Conservation (phyloP, 2,797 vertebrate species). For the Sebastiscus albofasciatus region DNA sequence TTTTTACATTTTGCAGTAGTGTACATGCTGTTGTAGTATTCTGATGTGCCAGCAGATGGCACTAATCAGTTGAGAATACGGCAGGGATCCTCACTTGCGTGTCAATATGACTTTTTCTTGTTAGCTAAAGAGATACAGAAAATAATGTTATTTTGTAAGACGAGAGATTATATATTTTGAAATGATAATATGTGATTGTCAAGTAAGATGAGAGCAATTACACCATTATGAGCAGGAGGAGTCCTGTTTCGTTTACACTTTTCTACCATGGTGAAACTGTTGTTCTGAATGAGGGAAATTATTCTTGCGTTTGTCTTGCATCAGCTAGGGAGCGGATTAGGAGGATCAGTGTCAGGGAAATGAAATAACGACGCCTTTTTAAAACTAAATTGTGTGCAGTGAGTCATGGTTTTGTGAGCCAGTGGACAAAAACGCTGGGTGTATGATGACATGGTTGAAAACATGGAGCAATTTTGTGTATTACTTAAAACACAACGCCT, state of each 20-base stretch:
- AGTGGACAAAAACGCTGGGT: background rate
- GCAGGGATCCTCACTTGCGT: background rate
- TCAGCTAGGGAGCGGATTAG: constrained; percentile 18
- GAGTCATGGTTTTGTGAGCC: background rate
- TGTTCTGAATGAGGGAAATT: background rate
- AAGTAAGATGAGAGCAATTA: background rate
- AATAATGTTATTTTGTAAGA: background rate
- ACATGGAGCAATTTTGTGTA: background rate
- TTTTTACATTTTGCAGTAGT: background rate
- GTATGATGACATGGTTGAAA: constrained; percentile 4
- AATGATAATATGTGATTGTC: background rate
- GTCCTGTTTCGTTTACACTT: background rate
- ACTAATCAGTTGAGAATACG: background rate
- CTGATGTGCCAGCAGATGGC: constrained; percentile 33
- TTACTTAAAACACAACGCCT: background rate
- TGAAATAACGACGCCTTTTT: background rate
- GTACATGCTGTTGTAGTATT: constrained; percentile 12
- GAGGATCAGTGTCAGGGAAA: background rate
- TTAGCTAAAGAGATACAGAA: background rate
- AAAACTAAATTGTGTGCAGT: background rate
- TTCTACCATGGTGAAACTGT: background rate
- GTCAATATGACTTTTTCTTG: background rate
- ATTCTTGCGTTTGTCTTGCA: constrained; percentile 29
- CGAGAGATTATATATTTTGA: background rate
- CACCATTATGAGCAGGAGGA: background rate